A percentile compares a stretch with the other conserved stretches of the same genome.
These are phyloP conservation scores for Eledone cirrhosa DNA, from an alignment of 2,888 invertebrate species.

Conservation along the genomic window DNA sequence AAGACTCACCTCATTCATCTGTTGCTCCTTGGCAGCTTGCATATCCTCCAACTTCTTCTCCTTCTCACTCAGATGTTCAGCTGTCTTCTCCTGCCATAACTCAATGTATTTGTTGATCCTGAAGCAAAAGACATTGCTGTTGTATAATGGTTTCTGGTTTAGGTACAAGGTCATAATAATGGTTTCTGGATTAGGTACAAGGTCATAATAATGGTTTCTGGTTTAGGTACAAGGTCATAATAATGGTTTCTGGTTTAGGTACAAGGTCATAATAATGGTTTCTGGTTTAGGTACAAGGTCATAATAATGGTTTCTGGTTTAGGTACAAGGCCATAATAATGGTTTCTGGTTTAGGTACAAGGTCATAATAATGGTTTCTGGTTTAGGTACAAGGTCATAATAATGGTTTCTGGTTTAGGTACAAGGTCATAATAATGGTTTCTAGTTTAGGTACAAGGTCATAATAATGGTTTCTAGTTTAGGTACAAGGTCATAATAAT, in stretches of 20 bases:
- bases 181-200: no score
- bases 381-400: background rate
- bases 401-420: background rate
- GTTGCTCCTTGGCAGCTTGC: background rate
- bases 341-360: background rate
- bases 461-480: background rate
- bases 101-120: conserved; percentile 3
- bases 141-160: background rate
- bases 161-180: background rate
- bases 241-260: background rate
- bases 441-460: background rate
- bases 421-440: background rate
- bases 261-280: background rate
- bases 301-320: background rate
- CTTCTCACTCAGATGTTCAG: background rate
- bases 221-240: background rate
- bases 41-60: background rate
- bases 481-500: background rate
- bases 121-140: background rate
- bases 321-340: background rate
- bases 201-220: background rate
- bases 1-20: no score
- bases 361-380: background rate
- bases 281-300: background rate
- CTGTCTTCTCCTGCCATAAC: conserved; percentile 14